These are phyloP conservation scores for Dendrolimus pini DNA, from an alignment of 2,888 invertebrate species.

Conservation along the genomic window DNA sequence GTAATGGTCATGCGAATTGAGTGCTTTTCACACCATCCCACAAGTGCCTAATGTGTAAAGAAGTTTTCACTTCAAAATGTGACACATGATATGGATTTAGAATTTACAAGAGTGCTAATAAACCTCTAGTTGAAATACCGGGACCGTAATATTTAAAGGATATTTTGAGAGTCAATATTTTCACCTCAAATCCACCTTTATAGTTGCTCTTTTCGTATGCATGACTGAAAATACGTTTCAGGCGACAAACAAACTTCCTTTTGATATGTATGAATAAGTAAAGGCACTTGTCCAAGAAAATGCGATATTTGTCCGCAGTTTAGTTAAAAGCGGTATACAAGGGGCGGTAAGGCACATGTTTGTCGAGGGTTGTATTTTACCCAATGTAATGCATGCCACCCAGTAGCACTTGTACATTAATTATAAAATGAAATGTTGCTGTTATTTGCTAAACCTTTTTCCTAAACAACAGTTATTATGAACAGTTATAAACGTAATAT, in stretches of 20 bases:
- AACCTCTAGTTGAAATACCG: neutral
- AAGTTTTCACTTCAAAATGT: too few species aligned
- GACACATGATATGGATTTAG: too few species aligned
- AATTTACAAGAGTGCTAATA: too few species aligned
- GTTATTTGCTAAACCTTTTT: neutral
- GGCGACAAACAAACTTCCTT: slow-evolving; percentile 22
- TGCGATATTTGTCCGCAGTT: slow-evolving; percentile 41
- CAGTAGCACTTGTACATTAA: neutral
- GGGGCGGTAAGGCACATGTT: slow-evolving; percentile 8
- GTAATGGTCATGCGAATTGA: too few species aligned
- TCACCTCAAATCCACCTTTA: slow-evolving; percentile 14
- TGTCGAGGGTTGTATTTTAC: neutral
- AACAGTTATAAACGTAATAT: too few species aligned
- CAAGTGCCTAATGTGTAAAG: too few species aligned
- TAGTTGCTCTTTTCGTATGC: slow-evolving; percentile 17
- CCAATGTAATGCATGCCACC: neutral
- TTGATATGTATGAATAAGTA: slow-evolving; percentile 45
- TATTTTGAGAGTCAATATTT: slow-evolving; percentile 17
- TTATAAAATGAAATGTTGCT: neutral
- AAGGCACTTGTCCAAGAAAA: slow-evolving; percentile 43
- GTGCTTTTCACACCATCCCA: too few species aligned
- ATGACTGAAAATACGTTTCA: slow-evolving; percentile 21
- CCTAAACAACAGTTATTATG: too few species aligned
- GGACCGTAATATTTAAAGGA: slow-evolving; percentile 6
- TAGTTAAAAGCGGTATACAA: slow-evolving; percentile 37